Percentiles rank a stretch among this genome's conserved stretches.
These are phyloP conservation scores for Agrochola lota DNA, from an alignment of 2,888 invertebrate species.

Conservation along the genomic window DNA sequence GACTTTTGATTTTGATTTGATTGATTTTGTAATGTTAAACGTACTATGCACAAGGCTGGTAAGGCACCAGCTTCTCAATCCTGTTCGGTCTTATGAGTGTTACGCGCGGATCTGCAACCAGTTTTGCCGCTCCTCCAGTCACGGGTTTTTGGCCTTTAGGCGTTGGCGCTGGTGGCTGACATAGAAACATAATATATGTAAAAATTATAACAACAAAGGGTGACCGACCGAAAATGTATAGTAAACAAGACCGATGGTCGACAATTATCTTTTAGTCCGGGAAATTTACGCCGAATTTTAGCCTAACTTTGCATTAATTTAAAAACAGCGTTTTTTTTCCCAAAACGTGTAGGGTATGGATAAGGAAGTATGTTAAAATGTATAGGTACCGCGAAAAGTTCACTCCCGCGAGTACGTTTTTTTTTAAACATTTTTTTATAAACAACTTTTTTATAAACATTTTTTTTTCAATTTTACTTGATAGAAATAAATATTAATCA, in stretches of 20 bases:
- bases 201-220: neutral
- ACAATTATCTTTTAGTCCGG: neutral
- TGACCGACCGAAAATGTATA: neutral
- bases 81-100: conserved; percentile 79
- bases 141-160: conserved; percentile 78
- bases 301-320: too few species aligned
- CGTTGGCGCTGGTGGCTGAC: conserved; percentile 85
- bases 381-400: too few species aligned
- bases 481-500: too few species aligned
- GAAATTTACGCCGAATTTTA: too few species aligned
- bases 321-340: too few species aligned
- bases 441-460: too few species aligned
- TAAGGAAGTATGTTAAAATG: too few species aligned
- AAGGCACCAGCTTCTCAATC: conserved; percentile 85
- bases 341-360: too few species aligned
- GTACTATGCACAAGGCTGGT: conserved; percentile 88
- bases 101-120: conserved; percentile 87
- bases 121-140: conserved; percentile 74
- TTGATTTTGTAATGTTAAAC: conserved; percentile 50
- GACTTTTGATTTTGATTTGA: too few species aligned
- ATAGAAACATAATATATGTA: neutral
- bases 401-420: too few species aligned
- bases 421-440: too few species aligned
- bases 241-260: neutral
- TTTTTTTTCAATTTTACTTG: too few species aligned